phyloP scores from a whole-genome alignment of 2,888 invertebrate genomes.

The Uloborus plumipes region DNA sequence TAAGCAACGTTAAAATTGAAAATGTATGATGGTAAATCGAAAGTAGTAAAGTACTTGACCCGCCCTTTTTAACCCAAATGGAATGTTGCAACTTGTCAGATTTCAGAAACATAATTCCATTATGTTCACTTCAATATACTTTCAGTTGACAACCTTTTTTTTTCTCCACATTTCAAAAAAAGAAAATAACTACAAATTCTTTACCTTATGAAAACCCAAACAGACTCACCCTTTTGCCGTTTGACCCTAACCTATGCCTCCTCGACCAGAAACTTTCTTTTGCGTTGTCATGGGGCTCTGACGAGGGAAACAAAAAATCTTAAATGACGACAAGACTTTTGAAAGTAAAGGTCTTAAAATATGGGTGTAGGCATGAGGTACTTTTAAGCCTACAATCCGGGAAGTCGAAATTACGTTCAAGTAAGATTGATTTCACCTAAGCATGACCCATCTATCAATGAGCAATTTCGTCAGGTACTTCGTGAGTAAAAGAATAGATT shows the following conservation, averaged over 20 bases:
- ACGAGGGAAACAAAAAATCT: constrained; percentile 1
- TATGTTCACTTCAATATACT: too few relatives aligned
- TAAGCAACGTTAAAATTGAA: too few relatives aligned
- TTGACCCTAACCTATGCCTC: constrained; percentile 27
- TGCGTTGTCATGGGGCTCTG: constrained; percentile 13
- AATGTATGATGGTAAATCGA: too few relatives aligned
- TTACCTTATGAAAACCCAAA: too few relatives aligned
- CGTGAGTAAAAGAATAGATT: constrained; percentile 23
- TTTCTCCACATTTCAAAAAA: too few relatives aligned
- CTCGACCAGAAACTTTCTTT: constrained; percentile 7
- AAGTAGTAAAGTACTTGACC: too few relatives aligned
- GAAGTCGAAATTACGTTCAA: constrained; percentile 11
- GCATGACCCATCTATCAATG: constrained; percentile 36
- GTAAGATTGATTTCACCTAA: constrained; percentile 34
- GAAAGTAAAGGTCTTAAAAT: constrained; percentile 13
- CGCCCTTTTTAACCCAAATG: too few relatives aligned
- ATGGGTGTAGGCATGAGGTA: constrained; percentile 11
- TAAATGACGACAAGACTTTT: constrained; percentile 9
- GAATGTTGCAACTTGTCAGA: too few relatives aligned
- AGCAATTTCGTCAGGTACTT: constrained; percentile 25
- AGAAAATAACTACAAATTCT: too few relatives aligned
- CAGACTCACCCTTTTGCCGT: constrained; percentile 35
- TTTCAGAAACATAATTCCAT: too few relatives aligned
- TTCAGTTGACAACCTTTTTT: too few relatives aligned
- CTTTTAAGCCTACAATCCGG: constrained; percentile 3